Conservation (phyloP, 2,888 invertebrate species). For the Scaptodrosophila latifasciaeformis region DNA sequence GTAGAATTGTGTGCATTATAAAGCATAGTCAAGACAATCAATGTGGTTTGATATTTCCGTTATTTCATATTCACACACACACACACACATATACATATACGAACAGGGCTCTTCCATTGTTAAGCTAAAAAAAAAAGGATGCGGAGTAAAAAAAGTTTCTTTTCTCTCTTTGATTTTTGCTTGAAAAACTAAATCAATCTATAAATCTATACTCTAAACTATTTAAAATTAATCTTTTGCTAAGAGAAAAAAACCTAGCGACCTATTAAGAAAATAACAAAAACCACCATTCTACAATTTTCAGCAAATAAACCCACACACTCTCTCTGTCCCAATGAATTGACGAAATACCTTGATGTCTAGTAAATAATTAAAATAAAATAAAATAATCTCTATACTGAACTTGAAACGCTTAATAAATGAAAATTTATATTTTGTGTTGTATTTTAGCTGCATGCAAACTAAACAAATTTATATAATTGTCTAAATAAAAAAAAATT, state of each 20-base stretch:
- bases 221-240: too few relatives aligned
- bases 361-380: constrained; percentile 42
- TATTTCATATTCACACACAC: constrained; percentile 31
- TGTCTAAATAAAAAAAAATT: constrained; percentile 22
- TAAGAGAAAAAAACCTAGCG: constrained; percentile 46
- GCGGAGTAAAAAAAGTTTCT: neutral
- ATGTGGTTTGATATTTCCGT: constrained; percentile 59
- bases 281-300: constrained; percentile 47
- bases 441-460: constrained; percentile 10
- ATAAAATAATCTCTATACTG: constrained; percentile 22
- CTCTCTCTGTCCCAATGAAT: constrained; percentile 45
- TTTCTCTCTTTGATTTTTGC: too few relatives aligned
- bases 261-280: constrained; percentile 34
- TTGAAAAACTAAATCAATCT: too few relatives aligned
- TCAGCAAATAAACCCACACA: constrained; percentile 18
- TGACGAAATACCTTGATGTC: constrained; percentile 43
- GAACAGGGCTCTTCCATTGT: constrained; percentile 45
- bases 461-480: constrained; percentile 30
- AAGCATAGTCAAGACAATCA: constrained; percentile 61
- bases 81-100: too few relatives aligned
- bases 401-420: constrained; percentile 61
- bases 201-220: too few relatives aligned
- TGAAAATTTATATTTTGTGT: constrained; percentile 33
- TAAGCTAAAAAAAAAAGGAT: constrained; percentile 20
- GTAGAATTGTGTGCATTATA: neutral